Evolutionary conservation across 2,888 invertebrate genomes (phyloP).

Genomic region (Coelinius sp.): DNA sequence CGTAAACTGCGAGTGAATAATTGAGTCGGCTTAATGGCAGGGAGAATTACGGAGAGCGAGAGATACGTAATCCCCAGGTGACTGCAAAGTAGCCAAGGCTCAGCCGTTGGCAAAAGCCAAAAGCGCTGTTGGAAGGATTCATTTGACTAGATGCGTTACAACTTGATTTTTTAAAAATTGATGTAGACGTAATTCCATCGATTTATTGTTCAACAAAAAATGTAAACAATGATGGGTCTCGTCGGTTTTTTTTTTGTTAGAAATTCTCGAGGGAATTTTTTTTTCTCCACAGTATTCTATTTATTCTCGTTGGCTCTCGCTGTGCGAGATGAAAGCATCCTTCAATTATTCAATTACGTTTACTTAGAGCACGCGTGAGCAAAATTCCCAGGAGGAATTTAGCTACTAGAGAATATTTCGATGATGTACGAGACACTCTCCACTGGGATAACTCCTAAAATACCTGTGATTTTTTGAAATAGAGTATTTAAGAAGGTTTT

Average conservation of each 20-base stretch:
- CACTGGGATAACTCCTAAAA: constrained; percentile 10
- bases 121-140: background rate
- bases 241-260: background rate
- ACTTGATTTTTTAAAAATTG: background rate
- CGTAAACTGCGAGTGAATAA: constrained; percentile 66
- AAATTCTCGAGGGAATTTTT: background rate
- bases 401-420: constrained; percentile 19
- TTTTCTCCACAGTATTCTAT: background rate
- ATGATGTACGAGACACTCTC: constrained; percentile 11
- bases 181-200: background rate
- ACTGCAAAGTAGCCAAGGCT: constrained; percentile 55
- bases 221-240: constrained; percentile 38
- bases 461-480: background rate
- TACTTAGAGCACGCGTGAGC: constrained; percentile 49
- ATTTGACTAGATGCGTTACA: background rate
- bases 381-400: constrained; percentile 31
- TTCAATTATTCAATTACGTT: constrained; percentile 64
- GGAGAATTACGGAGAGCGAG: constrained; percentile 59
- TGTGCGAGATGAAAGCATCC: constrained; percentile 59
- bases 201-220: constrained; percentile 39
- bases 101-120: background rate
- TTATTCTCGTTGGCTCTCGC: constrained; percentile 19
- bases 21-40: constrained; percentile 67
- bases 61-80: constrained; percentile 60
- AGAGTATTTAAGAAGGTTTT: background rate